phyloP scores from a whole-genome alignment of 2,797 vertebrate genomes.

The Catamblyrhynchus diadema region DNA sequence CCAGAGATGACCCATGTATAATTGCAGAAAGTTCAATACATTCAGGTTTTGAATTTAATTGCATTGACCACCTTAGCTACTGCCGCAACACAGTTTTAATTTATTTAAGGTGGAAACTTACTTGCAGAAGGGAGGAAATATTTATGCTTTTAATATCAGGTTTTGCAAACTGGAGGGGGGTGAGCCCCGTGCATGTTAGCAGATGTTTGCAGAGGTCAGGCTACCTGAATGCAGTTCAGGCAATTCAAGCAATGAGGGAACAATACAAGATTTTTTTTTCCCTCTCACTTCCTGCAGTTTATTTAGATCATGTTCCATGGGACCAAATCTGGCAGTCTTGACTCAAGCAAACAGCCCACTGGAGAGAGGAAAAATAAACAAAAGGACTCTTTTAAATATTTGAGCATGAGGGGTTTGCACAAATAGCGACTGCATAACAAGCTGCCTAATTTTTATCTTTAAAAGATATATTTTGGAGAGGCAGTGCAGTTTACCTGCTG shows the following conservation, averaged over 20 bases:
- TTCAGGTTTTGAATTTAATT: constrained; percentile 89
- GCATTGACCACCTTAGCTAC: constrained; percentile 85
- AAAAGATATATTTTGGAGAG: not conserved
- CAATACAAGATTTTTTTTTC: constrained; percentile 22
- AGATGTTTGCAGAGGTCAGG: constrained; percentile 66
- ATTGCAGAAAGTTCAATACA: constrained; percentile 91
- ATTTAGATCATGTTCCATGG: constrained; percentile 65
- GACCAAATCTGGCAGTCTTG: constrained; percentile 61
- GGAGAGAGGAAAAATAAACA: constrained; percentile 58
- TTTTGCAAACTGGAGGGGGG: not conserved
- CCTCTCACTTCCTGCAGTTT: constrained; percentile 43
- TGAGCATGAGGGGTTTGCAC: constrained; percentile 27
- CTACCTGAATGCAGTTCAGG: constrained; percentile 60
- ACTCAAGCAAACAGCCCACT: constrained; percentile 54
- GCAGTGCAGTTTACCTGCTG: not conserved
- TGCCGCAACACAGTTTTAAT: constrained; percentile 75
- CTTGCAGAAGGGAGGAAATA: constrained; percentile 20
- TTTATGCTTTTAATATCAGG: constrained; percentile 44
- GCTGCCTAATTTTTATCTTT: constrained; percentile 40
- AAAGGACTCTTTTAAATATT: constrained; percentile 53
- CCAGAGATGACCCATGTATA: constrained; percentile 91
- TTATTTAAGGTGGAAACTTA: constrained; percentile 83
- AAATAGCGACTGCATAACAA: not conserved
- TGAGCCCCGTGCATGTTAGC: not conserved
- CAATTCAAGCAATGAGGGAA: constrained; percentile 52